Base-by-base conservation (phyloP, 1,140 invertebrate genomes). In the Drosophila pseudoobscura region DNA sequence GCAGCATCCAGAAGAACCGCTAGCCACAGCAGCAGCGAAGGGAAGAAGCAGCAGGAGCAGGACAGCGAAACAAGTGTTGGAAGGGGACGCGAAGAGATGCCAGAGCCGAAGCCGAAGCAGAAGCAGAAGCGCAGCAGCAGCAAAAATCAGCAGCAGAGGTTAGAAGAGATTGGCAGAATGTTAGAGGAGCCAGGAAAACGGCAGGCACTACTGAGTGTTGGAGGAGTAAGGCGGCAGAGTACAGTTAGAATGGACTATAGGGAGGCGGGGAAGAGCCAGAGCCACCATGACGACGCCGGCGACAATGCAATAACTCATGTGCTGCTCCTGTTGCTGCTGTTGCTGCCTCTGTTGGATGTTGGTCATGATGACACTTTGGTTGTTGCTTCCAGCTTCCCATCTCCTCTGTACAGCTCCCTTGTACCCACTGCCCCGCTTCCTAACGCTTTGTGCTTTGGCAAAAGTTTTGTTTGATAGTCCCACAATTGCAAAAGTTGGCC, bases 281-380 rank as follows among this genome's bases (percentile, higher is more conserved):
- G 63, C 62, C 61, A 75, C 72, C 71, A 74, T 74, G 60, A 62
- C 63, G 47, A 84, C 60, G 61, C 55, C 58, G 62, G 58, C 74
- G 79, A 82, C 75, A 84, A 75, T 84, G 80, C 80, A 79, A 84
- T 84, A 83, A 84, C 80, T 84, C 80, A 83, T 83, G 62, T 78
- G 76, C 63, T 49, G 44, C 53, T 51, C 54, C 74, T 82, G 69
- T 60, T 74, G 73, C 46, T 68, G 61, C 35, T 51, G 26, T 53
- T 77, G 53, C 9, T 45, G 62, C 24, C 58, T 52, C 35, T 51
- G 17, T 53, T 77, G 53, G 46, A 52, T 78, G 53, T 55, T 77
- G 78, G 78, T 78, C 78, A 82, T 82, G 78, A 82, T 78, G 78
- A 83, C 79, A 82, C 63, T 83, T 74, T 82, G 58, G 62, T 74